Conservation (phyloP, 2,113 vertebrate species). For the Ornithorhynchus anatinus region DNA sequence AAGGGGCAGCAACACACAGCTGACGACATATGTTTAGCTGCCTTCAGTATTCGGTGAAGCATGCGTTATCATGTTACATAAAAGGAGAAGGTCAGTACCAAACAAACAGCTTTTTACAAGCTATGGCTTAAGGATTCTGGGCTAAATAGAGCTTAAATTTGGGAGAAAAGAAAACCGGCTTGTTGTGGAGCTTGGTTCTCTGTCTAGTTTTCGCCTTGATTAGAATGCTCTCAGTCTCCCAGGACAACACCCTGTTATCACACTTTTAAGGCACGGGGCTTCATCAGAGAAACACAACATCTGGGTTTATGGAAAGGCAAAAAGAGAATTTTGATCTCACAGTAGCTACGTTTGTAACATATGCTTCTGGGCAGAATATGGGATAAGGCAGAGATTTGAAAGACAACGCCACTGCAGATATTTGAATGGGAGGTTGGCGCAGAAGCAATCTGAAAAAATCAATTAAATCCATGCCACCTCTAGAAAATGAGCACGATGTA, state of each 20-base stretch:
- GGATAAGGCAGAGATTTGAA: too few species aligned
- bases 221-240: slow-evolving; percentile 62
- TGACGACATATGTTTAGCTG: slow-evolving; percentile 74
- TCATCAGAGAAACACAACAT: slow-evolving; percentile 13
- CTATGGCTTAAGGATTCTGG: slow-evolving; percentile 57
- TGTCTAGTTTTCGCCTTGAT: slow-evolving; percentile 44
- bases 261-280: slow-evolving; percentile 1
- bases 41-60: slow-evolving; percentile 63
- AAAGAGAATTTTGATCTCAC: neutral
- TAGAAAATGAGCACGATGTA: too few species aligned
- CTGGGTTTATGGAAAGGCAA: neutral
- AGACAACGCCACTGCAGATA: too few species aligned
- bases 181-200: slow-evolving; percentile 35
- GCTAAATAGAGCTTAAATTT: slow-evolving; percentile 55
- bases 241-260: slow-evolving; percentile 57
- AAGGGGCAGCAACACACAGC: slow-evolving; percentile 65
- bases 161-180: slow-evolving; percentile 47
- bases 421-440: too few species aligned
- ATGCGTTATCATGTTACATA: slow-evolving; percentile 67
- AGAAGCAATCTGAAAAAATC: too few species aligned
- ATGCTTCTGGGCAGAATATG: too few species aligned
- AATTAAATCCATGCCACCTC: too few species aligned
- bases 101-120: slow-evolving; percentile 75
- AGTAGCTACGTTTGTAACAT: too few species aligned
- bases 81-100: slow-evolving; percentile 70